These are phyloP conservation scores for Amphiprion percula DNA, from an alignment of 2,113 vertebrate genomes.

Conservation along the genomic window DNA sequence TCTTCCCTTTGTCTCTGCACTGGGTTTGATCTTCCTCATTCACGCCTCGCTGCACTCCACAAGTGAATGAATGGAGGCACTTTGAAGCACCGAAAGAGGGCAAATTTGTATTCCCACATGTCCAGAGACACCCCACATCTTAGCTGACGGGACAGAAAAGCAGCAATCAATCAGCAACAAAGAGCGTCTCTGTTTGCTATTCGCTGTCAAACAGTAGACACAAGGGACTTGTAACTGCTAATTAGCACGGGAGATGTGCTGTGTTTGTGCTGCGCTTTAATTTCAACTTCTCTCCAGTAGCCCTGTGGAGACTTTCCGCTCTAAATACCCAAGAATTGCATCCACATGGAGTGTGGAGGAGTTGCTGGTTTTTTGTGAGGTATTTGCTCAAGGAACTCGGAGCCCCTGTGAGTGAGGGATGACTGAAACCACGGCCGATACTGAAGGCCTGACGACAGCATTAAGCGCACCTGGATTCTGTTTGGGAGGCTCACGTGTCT, in stretches of 20 bases:
- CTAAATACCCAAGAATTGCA: slow-evolving; percentile 74
- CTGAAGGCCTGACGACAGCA: slow-evolving; percentile 29
- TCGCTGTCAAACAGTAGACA: slow-evolving; percentile 48
- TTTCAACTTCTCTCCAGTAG: slow-evolving; percentile 61
- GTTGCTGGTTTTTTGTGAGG: slow-evolving; percentile 31
- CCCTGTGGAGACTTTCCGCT: slow-evolving; percentile 79
- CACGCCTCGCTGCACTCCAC: slow-evolving; percentile 22
- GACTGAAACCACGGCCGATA: background rate
- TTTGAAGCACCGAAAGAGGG: slow-evolving; percentile 53
- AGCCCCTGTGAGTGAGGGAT: slow-evolving; percentile 24
- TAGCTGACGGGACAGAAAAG: slow-evolving; percentile 45
- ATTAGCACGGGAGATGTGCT: slow-evolving; percentile 60
- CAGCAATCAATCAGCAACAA: slow-evolving; percentile 58
- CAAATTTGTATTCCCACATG: slow-evolving; percentile 45
- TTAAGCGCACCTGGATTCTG: slow-evolving; percentile 21
- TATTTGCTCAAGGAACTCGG: slow-evolving; percentile 51
- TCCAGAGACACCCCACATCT: slow-evolving; percentile 35
- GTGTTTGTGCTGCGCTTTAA: slow-evolving; percentile 53
- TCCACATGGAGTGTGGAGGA: slow-evolving; percentile 67
- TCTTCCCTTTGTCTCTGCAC: slow-evolving; percentile 33
- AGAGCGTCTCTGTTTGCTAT: slow-evolving; percentile 68
- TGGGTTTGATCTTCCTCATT: slow-evolving; percentile 53
- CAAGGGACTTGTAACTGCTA: slow-evolving; percentile 63
- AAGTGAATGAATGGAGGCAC: slow-evolving; percentile 7
- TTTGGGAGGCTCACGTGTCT: slow-evolving; percentile 20